These are phyloP conservation scores for Pteropus alecto DNA, from an alignment of 2,113 vertebrate species.

Conservation along the genomic window DNA sequence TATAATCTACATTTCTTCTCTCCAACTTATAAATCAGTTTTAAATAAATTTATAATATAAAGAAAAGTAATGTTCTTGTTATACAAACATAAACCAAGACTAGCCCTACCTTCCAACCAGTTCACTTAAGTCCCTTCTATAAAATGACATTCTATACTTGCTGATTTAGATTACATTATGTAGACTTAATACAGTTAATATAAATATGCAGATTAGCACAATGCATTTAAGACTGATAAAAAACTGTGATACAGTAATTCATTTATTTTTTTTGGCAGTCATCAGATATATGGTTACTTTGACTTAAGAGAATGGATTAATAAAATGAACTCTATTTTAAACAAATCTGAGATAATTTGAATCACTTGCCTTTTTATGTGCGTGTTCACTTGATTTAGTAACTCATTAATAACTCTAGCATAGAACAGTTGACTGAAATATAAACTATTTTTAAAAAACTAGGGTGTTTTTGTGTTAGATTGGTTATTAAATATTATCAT, in stretches of 20 bases:
- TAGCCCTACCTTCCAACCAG: background rate
- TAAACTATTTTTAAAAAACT: slow-evolving; percentile 35
- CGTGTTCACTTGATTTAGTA: background rate
- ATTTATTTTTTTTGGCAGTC: background rate
- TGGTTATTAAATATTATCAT: slow-evolving; percentile 7
- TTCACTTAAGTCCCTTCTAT: background rate
- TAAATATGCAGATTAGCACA: background rate
- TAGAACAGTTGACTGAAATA: background rate
- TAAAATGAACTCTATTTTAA: slow-evolving; percentile 29
- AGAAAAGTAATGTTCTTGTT: background rate
- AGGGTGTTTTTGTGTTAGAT: background rate
- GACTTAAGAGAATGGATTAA: background rate
- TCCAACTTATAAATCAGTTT: background rate
- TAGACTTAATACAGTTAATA: background rate
- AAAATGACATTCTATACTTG: background rate
- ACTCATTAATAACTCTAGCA: background rate
- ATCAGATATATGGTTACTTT: background rate
- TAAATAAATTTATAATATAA: background rate
- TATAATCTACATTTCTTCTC: background rate
- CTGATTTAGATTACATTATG: background rate
- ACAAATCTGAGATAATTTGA: background rate
- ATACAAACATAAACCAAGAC: background rate
- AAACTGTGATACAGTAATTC: background rate
- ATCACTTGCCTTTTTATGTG: slow-evolving; percentile 21
- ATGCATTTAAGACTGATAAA: background rate